These are phyloP conservation scores for Periplaneta americana DNA, from an alignment of 1,140 invertebrate genomes.

Conservation along the genomic window DNA sequence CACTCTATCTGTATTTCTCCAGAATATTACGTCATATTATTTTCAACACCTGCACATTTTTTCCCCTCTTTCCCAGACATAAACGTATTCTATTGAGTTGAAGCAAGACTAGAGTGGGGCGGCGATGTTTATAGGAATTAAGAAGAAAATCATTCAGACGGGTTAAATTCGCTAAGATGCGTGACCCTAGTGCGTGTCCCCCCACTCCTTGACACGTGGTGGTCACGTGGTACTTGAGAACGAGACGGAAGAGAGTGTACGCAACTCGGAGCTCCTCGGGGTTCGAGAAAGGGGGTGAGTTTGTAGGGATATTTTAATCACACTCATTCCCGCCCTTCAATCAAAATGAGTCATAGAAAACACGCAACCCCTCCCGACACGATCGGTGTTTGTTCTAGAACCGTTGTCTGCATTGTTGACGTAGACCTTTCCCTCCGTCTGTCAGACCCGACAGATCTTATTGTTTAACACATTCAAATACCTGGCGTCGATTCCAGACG, in stretches of 20 bases:
- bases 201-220: conserved; percentile 5
- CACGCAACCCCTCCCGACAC: too few species aligned
- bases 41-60: too few species aligned
- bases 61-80: too few species aligned
- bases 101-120: not conserved
- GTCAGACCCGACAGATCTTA: too few species aligned
- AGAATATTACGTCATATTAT: too few species aligned
- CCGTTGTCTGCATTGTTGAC: not conserved
- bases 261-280: not conserved
- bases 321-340: not conserved
- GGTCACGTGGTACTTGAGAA: conserved; percentile 1
- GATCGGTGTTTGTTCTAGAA: not conserved
- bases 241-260: not conserved
- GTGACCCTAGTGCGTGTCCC: not conserved
- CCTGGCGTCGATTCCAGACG: too few species aligned
- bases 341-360: not conserved
- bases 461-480: too few species aligned
- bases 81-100: too few species aligned
- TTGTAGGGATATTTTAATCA: not conserved
- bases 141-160: not conserved
- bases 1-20: too few species aligned
- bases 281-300: not conserved
- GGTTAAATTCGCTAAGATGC: conserved; percentile 2
- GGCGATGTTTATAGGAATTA: not conserved
- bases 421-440: too few species aligned